Base-by-base conservation (phyloP, 2,113 vertebrate genomes). In the Cettia cetti region DNA sequence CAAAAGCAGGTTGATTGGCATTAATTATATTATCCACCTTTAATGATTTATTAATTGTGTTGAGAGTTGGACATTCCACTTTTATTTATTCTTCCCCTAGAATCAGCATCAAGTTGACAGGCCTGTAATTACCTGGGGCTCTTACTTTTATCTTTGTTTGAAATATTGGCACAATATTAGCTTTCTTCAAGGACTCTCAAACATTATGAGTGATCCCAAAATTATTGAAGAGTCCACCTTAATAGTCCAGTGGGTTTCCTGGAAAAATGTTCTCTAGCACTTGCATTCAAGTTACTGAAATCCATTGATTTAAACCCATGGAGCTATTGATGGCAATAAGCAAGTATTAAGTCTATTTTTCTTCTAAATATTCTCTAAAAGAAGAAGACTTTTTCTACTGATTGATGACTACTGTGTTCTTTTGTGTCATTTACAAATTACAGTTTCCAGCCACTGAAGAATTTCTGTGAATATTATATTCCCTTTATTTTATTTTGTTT, bases 11-110 rank as follows among this genome's bases (percentile, higher is more conserved):
- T 94, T 94, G 95, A 97, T 97, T 93, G 92, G 91, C 92, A 91
- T 94, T 96, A 97, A 95, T 96, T 95, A 89, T 86, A 94, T 71
- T 65, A 83, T 45, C 76, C 56, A 83, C 89, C n/a, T 94, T 97
- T 96, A 96, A 96, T 94, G 95, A 95, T 96, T 96, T 96, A 94
- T 97, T 95, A 95, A 95, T 97, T 90, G 60, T 82, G 44, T 49
- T 95, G 92, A 11, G 69, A 53, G 60, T 94, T 71, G 95, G 95
- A 89, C 94, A 84, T 92, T 94, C 60, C 80, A 53, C 75, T 94
- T 97, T 92, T 95, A 93, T 97, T 96, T 95, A 80, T 94, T 97
- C 96, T 92, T 82, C 71, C 63, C 59, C 65, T 66, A 89, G 82
- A 93, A 97, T 95, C 91, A 83, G 33, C 89, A 91, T 93, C 77